phyloP scores from a whole-genome alignment of 2,797 vertebrate species.

The Todus mexicanus region DNA sequence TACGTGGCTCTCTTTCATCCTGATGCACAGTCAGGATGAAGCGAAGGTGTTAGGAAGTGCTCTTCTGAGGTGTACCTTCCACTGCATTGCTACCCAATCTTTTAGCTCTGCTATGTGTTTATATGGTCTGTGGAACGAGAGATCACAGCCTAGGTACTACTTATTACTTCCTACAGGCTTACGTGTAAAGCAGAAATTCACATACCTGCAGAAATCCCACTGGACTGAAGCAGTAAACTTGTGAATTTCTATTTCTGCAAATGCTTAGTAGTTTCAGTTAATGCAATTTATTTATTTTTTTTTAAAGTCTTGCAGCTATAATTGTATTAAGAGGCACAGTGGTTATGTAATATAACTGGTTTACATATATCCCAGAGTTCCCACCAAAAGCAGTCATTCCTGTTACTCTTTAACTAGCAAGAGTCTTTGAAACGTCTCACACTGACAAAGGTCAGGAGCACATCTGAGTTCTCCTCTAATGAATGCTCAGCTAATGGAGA shows the following conservation, averaged over 20 bases:
- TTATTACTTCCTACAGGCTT: too few relatives aligned
- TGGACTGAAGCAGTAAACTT: background rate
- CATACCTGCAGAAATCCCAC: background rate
- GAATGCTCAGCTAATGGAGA: background rate
- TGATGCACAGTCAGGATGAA: background rate
- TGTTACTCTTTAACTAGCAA: slow-evolving; percentile 44
- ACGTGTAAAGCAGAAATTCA: background rate
- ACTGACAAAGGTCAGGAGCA: slow-evolving; percentile 30
- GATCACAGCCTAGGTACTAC: background rate
- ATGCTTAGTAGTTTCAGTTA: background rate
- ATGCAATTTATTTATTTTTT: background rate
- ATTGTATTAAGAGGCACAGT: background rate
- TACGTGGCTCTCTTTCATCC: background rate
- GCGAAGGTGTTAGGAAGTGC: background rate
- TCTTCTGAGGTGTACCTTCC: background rate
- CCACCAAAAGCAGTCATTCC: slow-evolving; percentile 9
- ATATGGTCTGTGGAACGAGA: accelerated
- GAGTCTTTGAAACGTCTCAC: background rate
- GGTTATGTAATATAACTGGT: background rate
- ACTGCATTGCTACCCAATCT: background rate
- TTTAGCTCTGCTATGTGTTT: background rate
- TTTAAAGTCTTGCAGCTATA: background rate
- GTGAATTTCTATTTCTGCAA: background rate
- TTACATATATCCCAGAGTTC: background rate
- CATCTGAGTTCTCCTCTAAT: background rate